Percentiles rank a stretch among this genome's conserved stretches.
Evolutionary conservation across 2,113 vertebrate genomes (phyloP).

Genomic region (Cariama cristata): DNA sequence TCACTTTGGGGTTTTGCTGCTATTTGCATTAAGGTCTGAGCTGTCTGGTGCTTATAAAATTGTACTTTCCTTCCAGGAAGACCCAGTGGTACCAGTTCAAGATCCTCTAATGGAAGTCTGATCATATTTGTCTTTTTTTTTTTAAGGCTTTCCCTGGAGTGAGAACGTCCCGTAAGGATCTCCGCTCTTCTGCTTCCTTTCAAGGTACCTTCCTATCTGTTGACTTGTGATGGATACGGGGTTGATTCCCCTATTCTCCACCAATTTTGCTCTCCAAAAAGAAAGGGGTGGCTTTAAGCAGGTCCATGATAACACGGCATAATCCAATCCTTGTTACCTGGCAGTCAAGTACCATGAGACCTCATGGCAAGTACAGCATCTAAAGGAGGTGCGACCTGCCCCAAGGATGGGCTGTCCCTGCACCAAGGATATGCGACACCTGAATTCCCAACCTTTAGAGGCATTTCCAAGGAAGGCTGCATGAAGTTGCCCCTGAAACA

Average conservation of each 20-base stretch:
- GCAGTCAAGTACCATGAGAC: neutral
- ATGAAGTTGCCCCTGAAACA: neutral
- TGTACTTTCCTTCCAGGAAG: neutral
- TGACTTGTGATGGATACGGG: neutral
- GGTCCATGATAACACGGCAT: neutral
- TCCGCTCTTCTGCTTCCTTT: neutral
- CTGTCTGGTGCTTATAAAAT: neutral
- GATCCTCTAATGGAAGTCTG: neutral
- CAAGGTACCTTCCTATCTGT: neutral
- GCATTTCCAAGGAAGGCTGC: neutral
- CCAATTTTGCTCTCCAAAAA: neutral
- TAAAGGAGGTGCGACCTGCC: neutral
- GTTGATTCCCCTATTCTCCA: neutral
- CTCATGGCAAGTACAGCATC: neutral
- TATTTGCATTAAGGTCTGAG: neutral
- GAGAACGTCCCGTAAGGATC: neutral
- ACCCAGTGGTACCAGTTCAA: neutral
- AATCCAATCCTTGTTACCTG: neutral
- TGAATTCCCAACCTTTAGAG: neutral
- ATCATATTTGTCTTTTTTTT: neutral
- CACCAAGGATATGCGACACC: rapidly evolving
- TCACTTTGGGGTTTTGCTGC: neutral
- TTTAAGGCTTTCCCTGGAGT: neutral
- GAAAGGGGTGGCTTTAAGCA: neutral
- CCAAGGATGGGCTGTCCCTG: neutral